Percentiles rank a stretch among this genome's conserved stretches.
These are phyloP conservation scores for Rhabdomys dilectus DNA, from an alignment of 2,113 vertebrate species.

Conservation along the genomic window DNA sequence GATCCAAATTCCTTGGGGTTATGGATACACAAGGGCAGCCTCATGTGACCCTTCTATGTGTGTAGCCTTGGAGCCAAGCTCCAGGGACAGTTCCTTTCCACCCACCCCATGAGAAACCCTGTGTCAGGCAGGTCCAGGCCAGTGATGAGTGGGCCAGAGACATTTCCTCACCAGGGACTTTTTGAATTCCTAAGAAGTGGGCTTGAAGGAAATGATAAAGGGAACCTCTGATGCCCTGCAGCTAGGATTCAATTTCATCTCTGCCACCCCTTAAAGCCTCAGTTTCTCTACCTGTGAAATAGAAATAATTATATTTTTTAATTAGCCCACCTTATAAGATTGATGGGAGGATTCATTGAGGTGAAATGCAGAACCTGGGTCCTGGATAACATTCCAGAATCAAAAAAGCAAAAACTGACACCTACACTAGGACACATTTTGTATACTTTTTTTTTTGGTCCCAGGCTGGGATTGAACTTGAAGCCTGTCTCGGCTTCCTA, in stretches of 20 bases:
- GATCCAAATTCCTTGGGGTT: slow-evolving; percentile 51
- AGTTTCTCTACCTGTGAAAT: slow-evolving; percentile 42
- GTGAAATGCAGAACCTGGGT: background rate
- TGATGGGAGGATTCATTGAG: background rate
- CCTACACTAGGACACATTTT: background rate
- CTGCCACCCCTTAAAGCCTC: background rate
- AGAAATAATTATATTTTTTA: background rate
- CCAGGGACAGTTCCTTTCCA: background rate
- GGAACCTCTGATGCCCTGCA: background rate
- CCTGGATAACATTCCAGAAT: background rate
- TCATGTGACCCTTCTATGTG: slow-evolving; percentile 32
- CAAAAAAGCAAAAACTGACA: slow-evolving; percentile 1
- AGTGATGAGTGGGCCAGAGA: background rate
- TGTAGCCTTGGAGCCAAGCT: slow-evolving; percentile 17
- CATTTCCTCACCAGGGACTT: slow-evolving; percentile 33
- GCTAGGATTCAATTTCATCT: background rate
- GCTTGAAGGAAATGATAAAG: slow-evolving; percentile 30
- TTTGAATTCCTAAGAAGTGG: background rate
- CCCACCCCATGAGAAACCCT: background rate
- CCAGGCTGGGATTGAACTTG: background rate
- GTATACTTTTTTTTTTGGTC: background rate
- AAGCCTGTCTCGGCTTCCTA: background rate
- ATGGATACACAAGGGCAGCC: slow-evolving; percentile 52
- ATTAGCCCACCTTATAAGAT: background rate
- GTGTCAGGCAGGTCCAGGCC: too few species aligned